phyloP scores from a whole-genome alignment of 2,113 vertebrate species.

The Diglossa brunneiventris region DNA sequence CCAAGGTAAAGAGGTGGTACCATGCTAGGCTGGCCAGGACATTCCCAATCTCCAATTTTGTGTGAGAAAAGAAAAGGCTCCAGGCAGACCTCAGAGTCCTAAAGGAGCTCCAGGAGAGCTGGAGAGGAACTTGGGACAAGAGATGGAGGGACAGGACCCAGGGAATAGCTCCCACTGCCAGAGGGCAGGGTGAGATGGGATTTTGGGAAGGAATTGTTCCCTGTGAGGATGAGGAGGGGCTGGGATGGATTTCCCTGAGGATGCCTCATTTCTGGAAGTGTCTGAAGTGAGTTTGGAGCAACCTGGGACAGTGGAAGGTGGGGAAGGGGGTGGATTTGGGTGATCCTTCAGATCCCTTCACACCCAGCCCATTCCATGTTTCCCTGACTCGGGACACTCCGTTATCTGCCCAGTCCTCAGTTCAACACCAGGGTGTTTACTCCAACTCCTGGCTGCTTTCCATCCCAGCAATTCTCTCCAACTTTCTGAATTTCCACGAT shows the following conservation, averaged over 20 bases:
- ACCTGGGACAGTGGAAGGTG: fast-evolving
- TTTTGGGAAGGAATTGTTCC: not conserved
- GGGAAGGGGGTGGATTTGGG: not conserved
- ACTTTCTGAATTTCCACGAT: not conserved
- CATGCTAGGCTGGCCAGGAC: no score
- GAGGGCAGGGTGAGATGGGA: fast-evolving
- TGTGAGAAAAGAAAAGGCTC: not conserved
- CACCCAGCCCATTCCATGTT: not conserved
- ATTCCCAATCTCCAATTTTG: not conserved
- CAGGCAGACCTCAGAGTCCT: not conserved
- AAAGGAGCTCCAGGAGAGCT: not conserved
- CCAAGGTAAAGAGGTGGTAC: no score
- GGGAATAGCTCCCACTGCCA: not conserved
- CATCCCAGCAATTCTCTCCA: not conserved
- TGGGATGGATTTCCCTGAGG: not conserved
- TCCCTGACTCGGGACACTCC: fast-evolving
- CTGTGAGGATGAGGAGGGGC: not conserved
- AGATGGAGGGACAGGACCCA: not conserved
- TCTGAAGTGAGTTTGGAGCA: not conserved
- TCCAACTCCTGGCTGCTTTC: not conserved
- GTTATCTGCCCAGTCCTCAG: not conserved
- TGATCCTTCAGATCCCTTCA: not conserved
- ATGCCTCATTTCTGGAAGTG: not conserved
- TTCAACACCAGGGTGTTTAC: not conserved
- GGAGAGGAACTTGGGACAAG: not conserved